These are phyloP conservation scores for Agrotis ipsilon DNA, from an alignment of 2,888 invertebrate genomes.

Conservation along the genomic window DNA sequence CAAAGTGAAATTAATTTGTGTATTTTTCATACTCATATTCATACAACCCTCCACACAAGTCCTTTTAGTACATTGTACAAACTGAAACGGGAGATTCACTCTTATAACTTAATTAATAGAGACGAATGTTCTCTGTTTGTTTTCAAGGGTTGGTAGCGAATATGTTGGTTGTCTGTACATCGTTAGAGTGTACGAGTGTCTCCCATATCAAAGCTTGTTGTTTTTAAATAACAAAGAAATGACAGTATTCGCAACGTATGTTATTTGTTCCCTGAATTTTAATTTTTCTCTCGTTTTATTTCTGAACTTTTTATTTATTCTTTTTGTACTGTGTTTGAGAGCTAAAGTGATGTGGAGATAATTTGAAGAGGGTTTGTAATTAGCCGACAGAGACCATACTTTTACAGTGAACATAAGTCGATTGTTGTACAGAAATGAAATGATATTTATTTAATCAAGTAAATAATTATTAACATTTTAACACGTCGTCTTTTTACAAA, in stretches of 20 bases:
- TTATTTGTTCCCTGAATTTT: conserved; percentile 68
- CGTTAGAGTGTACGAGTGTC: conserved; percentile 56
- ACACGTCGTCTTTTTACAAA: no score
- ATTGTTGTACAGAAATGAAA: no score
- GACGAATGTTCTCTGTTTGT: neutral
- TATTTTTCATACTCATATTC: conserved; percentile 55
- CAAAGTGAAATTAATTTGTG: conserved; percentile 61
- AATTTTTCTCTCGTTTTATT: conserved; percentile 53
- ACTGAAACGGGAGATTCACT: conserved; percentile 2
- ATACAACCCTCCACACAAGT: conserved; percentile 24
- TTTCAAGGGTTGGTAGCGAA: conserved; percentile 8
- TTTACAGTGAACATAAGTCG: neutral
- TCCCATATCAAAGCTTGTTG: conserved; percentile 68
- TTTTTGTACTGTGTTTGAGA: conserved; percentile 39
- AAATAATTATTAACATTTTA: no score
- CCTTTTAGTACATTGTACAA: neutral
- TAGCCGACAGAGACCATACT: neutral
- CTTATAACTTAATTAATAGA: accelerated
- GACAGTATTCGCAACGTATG: conserved; percentile 60
- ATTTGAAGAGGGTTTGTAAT: conserved; percentile 12
- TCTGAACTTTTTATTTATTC: conserved; percentile 38
- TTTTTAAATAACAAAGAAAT: conserved; percentile 75
- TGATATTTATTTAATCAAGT: no score
- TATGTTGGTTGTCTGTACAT: conserved; percentile 34
- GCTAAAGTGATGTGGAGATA: conserved; percentile 14